Evolutionary conservation across 92 coral and sea anemone genomes (phyloP), one percentile per base, ranked within the genome.

Genomic region (Zoanthus gigantus): DNA sequence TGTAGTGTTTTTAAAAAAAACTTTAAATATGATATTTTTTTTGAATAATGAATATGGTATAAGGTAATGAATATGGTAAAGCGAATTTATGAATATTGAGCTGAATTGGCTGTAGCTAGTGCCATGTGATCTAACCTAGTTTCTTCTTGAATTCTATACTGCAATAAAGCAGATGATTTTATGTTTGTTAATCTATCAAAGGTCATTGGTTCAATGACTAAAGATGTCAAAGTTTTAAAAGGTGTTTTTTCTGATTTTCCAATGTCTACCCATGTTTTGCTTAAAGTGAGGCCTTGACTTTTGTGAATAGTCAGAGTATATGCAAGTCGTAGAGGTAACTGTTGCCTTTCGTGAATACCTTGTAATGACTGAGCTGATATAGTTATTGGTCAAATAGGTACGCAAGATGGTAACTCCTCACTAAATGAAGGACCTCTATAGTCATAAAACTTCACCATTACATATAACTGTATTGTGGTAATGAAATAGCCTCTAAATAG

Each of bases 1-100:
- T 82, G 81, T 28, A 82, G 47, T 82, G 86, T 34, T 82, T 82
- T 60, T 60, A 6, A 52, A 82, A 58, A 82, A 31, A 29, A 82
- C 48, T 31, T 23, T 44, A 48, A 48, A 37, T 31, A 45, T 31
- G 30, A 31, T 76, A 6, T 76, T 75, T 44, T 75, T 44, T 18
- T 75, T 44, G n/a, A 44, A 75, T 75, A 23, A 75, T 75, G 16
- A 75, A 44, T 75, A 75, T 44, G 47, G 47, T 34, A 31, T 75
- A 31, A 44, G 29, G 29, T 75, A 75, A 75, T 75, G 46, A 75
- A 75, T 75, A 75, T 75, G 79, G 56, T 75, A 18, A 75, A 75
- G 79, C 46, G 54, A 13, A 75, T 75, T 75, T 75, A 75, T 32
- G 12, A 75, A 75, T 34, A 56, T 56, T 56, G 63, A 56, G 63